Evolutionary conservation across 2,797 vertebrate species (phyloP), one percentile per base, ranked within the genome.

Genomic region (Limnodromus scolopaceus): DNA sequence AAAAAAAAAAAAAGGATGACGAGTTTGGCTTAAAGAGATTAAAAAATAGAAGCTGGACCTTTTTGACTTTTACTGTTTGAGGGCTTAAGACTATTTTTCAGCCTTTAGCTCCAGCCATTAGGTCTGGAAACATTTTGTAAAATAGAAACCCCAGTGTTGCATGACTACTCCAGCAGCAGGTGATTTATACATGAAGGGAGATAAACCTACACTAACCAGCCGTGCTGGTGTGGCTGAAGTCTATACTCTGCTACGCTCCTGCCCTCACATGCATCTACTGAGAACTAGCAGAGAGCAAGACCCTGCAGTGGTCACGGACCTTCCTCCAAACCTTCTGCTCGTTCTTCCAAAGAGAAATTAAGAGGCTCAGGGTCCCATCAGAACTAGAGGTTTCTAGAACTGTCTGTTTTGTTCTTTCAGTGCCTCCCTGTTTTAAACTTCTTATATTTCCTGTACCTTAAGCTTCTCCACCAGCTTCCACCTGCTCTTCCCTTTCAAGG

Each of bases 71-170:
- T 71, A 30, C 64, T 80, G 36, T 89, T 79, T 75, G 84, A 93
- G 81, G 46, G 69, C 38, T 93, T 86, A 77, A 69, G 70, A 63
- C 77, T 72, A 10, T 87, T 95, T 93, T 93, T 78, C 79, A 92
- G 76, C 53, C 54, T 89, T 86, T 24, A 87, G 63, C 61, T 94
- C 38, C 76, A 78, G 63, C 54, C 63, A 51, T 0, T 22, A 65
- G n/a, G 58, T 14, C 57, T 81, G 57, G 61, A 55, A 91, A 71
- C 14, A 19, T 79, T 91, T 68, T 61, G 49, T 61, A 30, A 89
- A 91, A 64, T 8, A 84, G 61, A 78, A 81, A 78, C 36, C 10
- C 28, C 32, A 88, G 76, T 4, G 27, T 71, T 77, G 87, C 36
- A 12, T 46, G 65, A 13, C 82, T 55, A 25, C 61, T 93, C 34